These are phyloP conservation scores for Caenorhabditis macrosperma DNA, from an alignment of 2,888 invertebrate genomes.

Conservation along the genomic window DNA sequence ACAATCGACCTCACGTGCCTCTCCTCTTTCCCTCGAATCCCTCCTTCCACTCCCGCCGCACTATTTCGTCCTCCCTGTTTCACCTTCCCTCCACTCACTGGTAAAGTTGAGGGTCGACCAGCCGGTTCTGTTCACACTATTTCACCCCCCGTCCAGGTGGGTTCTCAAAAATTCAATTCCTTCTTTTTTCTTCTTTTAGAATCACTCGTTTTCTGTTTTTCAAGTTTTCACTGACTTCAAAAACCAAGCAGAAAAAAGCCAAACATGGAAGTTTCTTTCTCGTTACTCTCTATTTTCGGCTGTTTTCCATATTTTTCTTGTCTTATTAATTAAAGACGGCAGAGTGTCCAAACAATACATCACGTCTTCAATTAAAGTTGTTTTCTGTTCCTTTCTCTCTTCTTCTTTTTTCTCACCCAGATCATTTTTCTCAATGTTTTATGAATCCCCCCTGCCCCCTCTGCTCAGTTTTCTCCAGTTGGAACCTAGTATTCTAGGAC, in stretches of 20 bases:
- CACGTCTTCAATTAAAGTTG: conserved; percentile 7
- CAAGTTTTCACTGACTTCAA: neutral
- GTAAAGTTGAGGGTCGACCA: conserved; percentile 53
- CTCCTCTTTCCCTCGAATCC: conserved; percentile 24
- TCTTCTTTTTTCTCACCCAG: neutral
- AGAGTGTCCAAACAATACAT: conserved; percentile 25
- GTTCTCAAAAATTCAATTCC: neutral
- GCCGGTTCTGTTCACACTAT: conserved; percentile 42
- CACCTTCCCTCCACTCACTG: conserved; percentile 31
- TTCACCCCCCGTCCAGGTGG: neutral
- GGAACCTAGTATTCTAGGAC: no score
- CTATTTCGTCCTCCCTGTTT: conserved; percentile 39
- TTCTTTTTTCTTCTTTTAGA: no score
- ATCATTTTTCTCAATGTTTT: no score
- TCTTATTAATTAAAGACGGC: conserved; percentile 29
- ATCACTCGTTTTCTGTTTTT: neutral
- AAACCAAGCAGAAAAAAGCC: neutral
- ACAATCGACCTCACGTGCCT: conserved; percentile 27
- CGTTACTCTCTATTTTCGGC: conserved; percentile 12
- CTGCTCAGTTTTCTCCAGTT: no score
- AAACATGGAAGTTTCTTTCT: neutral
- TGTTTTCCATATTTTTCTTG: neutral
- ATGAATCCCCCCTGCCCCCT: no score
- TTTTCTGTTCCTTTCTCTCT: conserved; percentile 3
- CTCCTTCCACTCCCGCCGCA: conserved; percentile 23